These are phyloP conservation scores for Allygus modestus DNA, from an alignment of 2,888 invertebrate genomes.

Conservation along the genomic window DNA sequence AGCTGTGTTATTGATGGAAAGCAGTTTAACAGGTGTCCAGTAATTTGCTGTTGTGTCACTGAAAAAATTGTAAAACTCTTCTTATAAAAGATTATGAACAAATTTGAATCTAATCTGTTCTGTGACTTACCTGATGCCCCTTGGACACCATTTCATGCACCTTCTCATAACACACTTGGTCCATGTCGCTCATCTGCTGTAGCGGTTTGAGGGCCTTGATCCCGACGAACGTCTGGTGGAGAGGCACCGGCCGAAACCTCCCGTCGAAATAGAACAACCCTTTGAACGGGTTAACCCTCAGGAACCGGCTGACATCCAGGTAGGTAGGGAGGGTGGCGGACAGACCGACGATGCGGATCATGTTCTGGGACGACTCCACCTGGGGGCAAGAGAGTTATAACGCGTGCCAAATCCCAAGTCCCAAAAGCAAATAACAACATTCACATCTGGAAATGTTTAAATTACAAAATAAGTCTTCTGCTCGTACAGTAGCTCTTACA, in stretches of 20 bases:
- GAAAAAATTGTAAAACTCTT: too few species aligned
- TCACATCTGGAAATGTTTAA: too few species aligned
- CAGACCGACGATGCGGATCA: conserved; percentile 97
- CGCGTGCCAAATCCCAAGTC: too few species aligned
- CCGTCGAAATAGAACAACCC: conserved; percentile 97
- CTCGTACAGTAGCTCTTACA: too few species aligned
- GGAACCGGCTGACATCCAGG: conserved; percentile 95
- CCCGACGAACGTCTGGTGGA: conserved; percentile 94
- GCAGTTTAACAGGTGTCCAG: too few species aligned
- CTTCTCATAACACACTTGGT: conserved; percentile 95
- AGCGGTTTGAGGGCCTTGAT: conserved; percentile 83
- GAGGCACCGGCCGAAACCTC: conserved; percentile 96
- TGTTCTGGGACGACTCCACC: conserved; percentile 93
- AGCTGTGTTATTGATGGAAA: too few species aligned
- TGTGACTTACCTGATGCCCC: conserved; percentile 89
- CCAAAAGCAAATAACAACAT: too few species aligned
- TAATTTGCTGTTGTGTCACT: too few species aligned
- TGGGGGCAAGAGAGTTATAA: conserved; percentile 66
- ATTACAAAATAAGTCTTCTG: too few species aligned
- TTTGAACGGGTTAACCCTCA: conserved; percentile 93
- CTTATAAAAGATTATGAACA: too few species aligned
- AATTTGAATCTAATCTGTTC: too few species aligned
- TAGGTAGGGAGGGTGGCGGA: conserved; percentile 99
- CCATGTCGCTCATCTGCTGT: conserved; percentile 87
- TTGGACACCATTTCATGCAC: conserved; percentile 89